Evolutionary conservation across 2,888 invertebrate genomes (phyloP).

Genomic region (Nymphalis urticae): DNA sequence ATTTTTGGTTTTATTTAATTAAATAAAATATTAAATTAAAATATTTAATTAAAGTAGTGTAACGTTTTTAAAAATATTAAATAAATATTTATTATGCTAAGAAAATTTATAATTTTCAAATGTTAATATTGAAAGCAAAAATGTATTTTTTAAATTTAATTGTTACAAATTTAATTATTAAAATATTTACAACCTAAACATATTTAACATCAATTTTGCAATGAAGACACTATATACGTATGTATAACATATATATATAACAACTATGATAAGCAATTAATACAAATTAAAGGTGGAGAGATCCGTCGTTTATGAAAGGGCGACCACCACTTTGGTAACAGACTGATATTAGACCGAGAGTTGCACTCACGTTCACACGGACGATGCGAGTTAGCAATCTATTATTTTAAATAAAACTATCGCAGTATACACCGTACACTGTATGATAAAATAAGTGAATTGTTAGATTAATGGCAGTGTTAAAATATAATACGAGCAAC

Average conservation of each 20-base stretch:
- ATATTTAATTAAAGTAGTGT: too few species aligned
- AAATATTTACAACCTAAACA: not conserved
- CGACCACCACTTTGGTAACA: conserved; percentile 11
- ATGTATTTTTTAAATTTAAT: not conserved
- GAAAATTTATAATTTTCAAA: too few species aligned
- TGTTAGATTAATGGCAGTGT: conserved; percentile 15
- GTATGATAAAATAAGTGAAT: not conserved
- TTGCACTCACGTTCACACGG: conserved; percentile 29
- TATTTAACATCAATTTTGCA: not conserved
- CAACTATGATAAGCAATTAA: conserved; percentile 7
- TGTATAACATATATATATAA: not conserved
- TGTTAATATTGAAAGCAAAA: too few species aligned
- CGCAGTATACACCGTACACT: conserved; percentile 4
- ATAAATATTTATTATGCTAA: too few species aligned
- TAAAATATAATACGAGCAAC: conserved; percentile 6
- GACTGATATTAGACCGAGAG: conserved; percentile 24
- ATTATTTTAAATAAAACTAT: conserved; percentile 27
- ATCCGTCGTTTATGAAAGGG: conserved; percentile 32
- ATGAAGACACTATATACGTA: not conserved
- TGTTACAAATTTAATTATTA: not conserved
- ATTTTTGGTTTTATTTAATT: too few species aligned
- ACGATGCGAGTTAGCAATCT: conserved; percentile 35
- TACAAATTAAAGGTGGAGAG: conserved; percentile 21
- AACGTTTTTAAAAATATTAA: too few species aligned
- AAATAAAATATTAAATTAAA: too few species aligned